Evolutionary conservation across 2,888 invertebrate species (phyloP).

Genomic region (Drosophila picticornis): DNA sequence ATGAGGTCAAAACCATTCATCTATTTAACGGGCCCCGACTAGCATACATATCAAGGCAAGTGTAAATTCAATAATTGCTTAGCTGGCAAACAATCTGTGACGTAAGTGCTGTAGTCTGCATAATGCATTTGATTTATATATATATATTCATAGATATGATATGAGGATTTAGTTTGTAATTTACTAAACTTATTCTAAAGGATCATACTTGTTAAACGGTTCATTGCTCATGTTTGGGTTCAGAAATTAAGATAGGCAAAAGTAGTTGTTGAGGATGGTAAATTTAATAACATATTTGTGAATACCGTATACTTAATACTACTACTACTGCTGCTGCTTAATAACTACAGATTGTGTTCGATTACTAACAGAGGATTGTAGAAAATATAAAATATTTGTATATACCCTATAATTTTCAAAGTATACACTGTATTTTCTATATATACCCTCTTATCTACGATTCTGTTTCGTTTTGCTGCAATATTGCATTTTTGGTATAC

Average conservation of each 20-base stretch:
- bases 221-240: neutral
- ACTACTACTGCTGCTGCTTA: neutral
- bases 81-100: neutral
- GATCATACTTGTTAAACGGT: neutral
- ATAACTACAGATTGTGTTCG: neutral
- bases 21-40: slow-evolving; percentile 21
- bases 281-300: neutral
- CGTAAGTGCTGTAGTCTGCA: slow-evolving; percentile 2
- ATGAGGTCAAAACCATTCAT: slow-evolving; percentile 45
- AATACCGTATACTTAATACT: neutral
- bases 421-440: neutral
- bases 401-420: neutral
- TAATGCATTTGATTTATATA: neutral
- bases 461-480: neutral
- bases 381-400: neutral
- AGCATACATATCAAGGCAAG: neutral
- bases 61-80: slow-evolving; percentile 20
- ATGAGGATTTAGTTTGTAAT: neutral
- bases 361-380: neutral
- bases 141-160: neutral
- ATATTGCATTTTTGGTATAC: slow-evolving; percentile 17
- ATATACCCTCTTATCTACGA: neutral
- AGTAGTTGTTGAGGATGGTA: neutral
- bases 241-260: neutral
- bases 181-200: neutral